Conservation (phyloP, 2,113 vertebrate genomes). For the Capreolus pygargus region DNA sequence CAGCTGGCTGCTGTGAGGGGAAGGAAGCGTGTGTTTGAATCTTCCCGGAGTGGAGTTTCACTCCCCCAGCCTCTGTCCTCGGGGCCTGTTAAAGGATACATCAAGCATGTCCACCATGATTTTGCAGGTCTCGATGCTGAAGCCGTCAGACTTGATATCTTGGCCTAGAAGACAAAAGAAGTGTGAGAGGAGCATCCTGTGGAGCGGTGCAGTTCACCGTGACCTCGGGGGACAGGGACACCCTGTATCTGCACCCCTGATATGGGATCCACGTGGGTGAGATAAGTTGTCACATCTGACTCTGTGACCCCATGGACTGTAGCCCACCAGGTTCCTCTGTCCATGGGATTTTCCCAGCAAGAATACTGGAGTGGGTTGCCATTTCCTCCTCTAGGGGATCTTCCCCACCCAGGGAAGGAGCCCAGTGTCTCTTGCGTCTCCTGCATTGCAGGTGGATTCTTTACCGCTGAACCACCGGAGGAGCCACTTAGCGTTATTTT, state of each 20-base stretch:
- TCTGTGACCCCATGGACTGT: neutral
- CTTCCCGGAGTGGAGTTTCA: neutral
- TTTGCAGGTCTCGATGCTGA: constrained; percentile 90
- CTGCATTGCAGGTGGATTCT: neutral
- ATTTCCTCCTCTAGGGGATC: neutral
- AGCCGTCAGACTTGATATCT: constrained; percentile 93
- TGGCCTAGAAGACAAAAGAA: constrained; percentile 80
- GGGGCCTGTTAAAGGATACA: constrained; percentile 86
- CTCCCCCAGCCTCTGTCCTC: neutral
- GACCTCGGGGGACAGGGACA: rapidly evolving
- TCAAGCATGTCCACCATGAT: constrained; percentile 93
- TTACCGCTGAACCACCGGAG: neutral
- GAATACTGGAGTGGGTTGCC: neutral
- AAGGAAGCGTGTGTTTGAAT: rapidly evolving
- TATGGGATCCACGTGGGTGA: neutral
- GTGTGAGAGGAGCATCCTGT: neutral
- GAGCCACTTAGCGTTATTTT: neutral
- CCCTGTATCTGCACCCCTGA: rapidly evolving
- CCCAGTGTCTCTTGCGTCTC: neutral
- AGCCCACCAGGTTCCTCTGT: neutral
- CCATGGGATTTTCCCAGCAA: neutral
- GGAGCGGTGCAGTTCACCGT: neutral
- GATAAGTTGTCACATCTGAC: neutral
- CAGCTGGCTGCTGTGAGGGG: no score
- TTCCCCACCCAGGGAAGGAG: neutral